Evolutionary conservation across 2,797 vertebrate species (phyloP), one percentile per base, ranked within the genome.

Genomic region (Anguilla marmorata): DNA sequence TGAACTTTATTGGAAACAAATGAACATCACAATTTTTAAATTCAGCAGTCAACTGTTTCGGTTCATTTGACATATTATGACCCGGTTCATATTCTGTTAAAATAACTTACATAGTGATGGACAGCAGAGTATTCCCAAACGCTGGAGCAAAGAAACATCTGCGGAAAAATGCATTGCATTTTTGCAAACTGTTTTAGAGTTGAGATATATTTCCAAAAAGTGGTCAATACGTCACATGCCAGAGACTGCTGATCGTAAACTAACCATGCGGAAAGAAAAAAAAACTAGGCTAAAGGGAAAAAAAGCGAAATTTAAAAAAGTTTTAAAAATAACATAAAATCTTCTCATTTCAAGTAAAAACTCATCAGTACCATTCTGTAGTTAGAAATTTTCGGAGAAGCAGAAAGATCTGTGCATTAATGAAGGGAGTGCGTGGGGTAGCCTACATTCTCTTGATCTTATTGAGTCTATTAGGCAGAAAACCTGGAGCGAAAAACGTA

Each of bases 401-500:
- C 12, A 74, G 27, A 74, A 27, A 7, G 24, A 72, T 37, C 33
- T 30, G 63, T 74, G 8, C 69, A 14, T 74, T 74, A 16, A 74
- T 33, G 30, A 37, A 37, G 27, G 30, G 14, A 1, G n/a, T 69
- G 63, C 19, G 63, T 69, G 30, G 69, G 30, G 30, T 74, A 6
- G 41, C 41, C 41, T 3, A 45, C 27, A 33, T 74, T 74, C 24
- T 14, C 69, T 74, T 74, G 24, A 30, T 16, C 30, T 33, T 37
- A 74, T 74, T 87, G 83, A 48, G 27, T 82, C 54, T 83, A 37
- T 86, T 74, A 74, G 72, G 83, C 87, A 87, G 69, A 87, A 89
- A 88, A 88, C 87, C 88, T 91, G 90, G 91, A 93, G 92, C 91
- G 90, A 90, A 92, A 92, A 94, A 94, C 95, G 95, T 94, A 93